Conservation (phyloP, 35 echinoderm and acorn worm species). For the Chiridota heheva region DNA sequence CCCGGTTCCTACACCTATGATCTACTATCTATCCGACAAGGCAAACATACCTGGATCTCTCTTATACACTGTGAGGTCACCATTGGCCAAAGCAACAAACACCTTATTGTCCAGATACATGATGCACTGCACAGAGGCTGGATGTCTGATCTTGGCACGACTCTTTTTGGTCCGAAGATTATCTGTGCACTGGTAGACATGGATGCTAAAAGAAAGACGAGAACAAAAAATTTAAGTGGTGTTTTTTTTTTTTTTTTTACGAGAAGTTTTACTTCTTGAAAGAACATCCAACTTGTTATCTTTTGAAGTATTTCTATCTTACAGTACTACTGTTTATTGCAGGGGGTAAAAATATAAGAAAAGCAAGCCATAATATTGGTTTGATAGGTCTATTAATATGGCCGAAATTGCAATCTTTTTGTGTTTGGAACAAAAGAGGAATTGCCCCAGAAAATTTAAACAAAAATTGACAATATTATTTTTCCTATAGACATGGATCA, state of each 20-base stretch:
- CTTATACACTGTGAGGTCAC: constrained; percentile 92
- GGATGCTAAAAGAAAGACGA: constrained; percentile 66
- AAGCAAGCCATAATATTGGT: no score
- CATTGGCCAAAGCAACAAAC: constrained; percentile 95
- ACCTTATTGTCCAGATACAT: constrained; percentile 96
- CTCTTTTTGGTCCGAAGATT: constrained; percentile 87
- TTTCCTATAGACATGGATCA: no score
- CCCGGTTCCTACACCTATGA: no score
- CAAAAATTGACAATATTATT: no score
- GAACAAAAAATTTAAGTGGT: constrained; percentile 4
- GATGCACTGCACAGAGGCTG: constrained; percentile 87
- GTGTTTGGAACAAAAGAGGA: no score
- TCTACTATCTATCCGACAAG: background rate
- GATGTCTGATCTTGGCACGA: constrained; percentile 83
- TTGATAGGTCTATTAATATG: no score
- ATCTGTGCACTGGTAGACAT: constrained; percentile 93
- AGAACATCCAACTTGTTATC: no score
- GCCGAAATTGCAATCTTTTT: no score
- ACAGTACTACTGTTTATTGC: no score
- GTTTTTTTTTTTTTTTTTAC: background rate
- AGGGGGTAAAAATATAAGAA: no score
- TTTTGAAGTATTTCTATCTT: no score
- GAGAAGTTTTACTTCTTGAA: background rate
- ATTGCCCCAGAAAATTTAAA: no score
- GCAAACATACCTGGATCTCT: constrained; percentile 75